phyloP scores from a whole-genome alignment of 2,113 vertebrate species.

The Sapayoa aenigma region DNA sequence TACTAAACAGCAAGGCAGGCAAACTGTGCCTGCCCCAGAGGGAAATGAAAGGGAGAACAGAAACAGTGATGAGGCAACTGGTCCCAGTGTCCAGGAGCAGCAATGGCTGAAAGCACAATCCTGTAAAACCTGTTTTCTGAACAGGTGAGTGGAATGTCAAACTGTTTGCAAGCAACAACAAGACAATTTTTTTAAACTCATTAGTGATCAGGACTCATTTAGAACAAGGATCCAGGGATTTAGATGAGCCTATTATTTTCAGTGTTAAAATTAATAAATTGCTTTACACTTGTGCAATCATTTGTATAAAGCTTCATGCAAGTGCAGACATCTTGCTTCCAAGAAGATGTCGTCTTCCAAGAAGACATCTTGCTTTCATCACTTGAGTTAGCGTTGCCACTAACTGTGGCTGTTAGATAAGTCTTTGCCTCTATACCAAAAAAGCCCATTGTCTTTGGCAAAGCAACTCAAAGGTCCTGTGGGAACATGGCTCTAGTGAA shows the following conservation, averaged over 20 bases:
- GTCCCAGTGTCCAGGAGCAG: background rate
- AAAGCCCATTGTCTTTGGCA: background rate
- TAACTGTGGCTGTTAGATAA: background rate
- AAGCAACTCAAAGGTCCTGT: background rate
- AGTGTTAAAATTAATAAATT: background rate
- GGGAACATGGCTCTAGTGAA: background rate
- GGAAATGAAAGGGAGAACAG: constrained; percentile 54
- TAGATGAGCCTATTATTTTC: background rate
- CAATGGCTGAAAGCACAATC: background rate
- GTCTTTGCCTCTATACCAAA: background rate
- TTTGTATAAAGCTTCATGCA: background rate
- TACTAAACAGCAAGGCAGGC: constrained; percentile 4
- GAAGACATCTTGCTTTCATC: background rate
- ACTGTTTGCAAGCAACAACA: background rate
- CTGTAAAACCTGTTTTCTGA: background rate
- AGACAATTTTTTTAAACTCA: background rate
- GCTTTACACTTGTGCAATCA: background rate
- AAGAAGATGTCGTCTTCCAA: background rate
- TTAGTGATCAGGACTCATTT: background rate
- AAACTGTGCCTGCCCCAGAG: background rate
- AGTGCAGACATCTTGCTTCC: background rate
- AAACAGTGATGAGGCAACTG: background rate
- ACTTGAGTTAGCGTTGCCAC: background rate
- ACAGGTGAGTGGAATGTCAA: background rate
- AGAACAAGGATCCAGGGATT: background rate